Evolutionary conservation across 2,113 vertebrate species (phyloP), one percentile per base, ranked within the genome.

Genomic region (Tetrao urogallus): DNA sequence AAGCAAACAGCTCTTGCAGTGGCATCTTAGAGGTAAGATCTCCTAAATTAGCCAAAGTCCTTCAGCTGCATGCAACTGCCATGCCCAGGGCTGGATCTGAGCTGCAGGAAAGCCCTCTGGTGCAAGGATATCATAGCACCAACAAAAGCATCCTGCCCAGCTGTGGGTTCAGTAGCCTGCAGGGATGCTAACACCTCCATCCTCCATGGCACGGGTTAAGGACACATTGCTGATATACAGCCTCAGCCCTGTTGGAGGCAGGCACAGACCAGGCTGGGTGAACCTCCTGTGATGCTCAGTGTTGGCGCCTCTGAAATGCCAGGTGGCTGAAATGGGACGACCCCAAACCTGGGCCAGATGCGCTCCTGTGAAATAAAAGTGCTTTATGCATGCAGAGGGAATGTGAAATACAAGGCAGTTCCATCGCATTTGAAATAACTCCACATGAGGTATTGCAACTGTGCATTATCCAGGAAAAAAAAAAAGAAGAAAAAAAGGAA

Each of bases 1-100:
- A 8, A 78, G 47, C 52, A 60, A 42, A 57, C 20, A 13, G 6
- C 32, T 6, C 14, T 47, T 32, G 4, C 0, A 48, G 25, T 6
- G 16, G 13, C 32, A 40, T 45, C 32, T 75, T 10, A 63, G 4
- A 17, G 32, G 36, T 25, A 45, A 3, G 1, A 1, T 14, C 43
- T 48, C 43, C n/a, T 24, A n/a, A 7, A 30, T 50, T 17, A 71
- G n/a, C 40, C 42, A 4, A 71, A 48, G 11, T 13, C 5, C 6
- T 78, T 24, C 32, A 38, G 32, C 54, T 15, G 58, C 0, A 1
- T 38, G 21, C 21, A 8, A 57, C 6, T 0, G 0, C 40, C 11
- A 0, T 2, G n/a, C 48, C 43, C 80, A 32, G 60, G 69, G 80
- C 73, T 4, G 6, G 21, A 5, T 5, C 58, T 30, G 45, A 81